phyloP scores from a whole-genome alignment of 2,797 vertebrate genomes.

The Fratercula arctica region DNA sequence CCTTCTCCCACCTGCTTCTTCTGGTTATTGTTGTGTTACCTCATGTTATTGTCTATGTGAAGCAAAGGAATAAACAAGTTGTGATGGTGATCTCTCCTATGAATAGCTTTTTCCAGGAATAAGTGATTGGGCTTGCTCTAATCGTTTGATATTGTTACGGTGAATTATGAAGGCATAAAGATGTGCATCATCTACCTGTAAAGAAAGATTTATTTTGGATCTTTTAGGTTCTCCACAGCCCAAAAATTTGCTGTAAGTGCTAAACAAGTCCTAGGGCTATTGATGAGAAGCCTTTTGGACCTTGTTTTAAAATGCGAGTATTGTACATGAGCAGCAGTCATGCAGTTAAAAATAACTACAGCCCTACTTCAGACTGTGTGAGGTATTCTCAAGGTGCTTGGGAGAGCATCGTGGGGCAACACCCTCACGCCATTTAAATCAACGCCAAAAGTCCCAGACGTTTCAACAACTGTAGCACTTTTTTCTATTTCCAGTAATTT shows the following conservation, averaged over 20 bases:
- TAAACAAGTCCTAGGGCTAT: neutral
- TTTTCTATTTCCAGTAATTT: neutral
- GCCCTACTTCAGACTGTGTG: rapidly evolving
- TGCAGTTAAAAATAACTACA: too few relatives aligned
- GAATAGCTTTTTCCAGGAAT: neutral
- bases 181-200: neutral
- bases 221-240: neutral
- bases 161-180: neutral
- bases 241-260: neutral
- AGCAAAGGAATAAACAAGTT: conserved; percentile 5
- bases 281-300: neutral
- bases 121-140: neutral
- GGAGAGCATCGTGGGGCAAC: neutral
- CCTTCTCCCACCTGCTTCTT: neutral
- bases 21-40: neutral
- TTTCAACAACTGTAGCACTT: neutral
- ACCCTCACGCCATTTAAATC: neutral
- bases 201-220: neutral
- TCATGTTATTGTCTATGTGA: neutral
- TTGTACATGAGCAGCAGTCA: neutral
- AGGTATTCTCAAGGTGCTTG: neutral
- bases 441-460: neutral
- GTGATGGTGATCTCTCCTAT: neutral
- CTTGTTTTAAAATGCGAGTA: neutral
- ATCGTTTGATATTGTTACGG: neutral